Base-by-base conservation (phyloP, 2,797 vertebrate species). In the Cryptoprocta ferox region DNA sequence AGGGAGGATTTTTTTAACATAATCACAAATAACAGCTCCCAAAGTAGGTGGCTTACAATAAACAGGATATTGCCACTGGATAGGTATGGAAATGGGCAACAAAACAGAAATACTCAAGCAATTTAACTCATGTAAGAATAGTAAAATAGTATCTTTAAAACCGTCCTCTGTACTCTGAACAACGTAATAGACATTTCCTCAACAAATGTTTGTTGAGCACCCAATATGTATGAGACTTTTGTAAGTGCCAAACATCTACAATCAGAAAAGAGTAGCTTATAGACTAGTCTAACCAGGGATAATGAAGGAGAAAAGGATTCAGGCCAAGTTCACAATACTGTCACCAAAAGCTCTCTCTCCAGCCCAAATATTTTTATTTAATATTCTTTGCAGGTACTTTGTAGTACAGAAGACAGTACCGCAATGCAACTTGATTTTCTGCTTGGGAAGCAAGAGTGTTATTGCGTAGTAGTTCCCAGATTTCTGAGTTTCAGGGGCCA, bases 61-160 rank as follows among this genome's bases (percentile, higher is more conserved):
- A 93, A 94, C 37, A 53, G 0, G 3, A 48, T 21, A 66, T 50
- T 61, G 37, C n/a, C 26, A 70, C 24, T 78, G n/a, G 53, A 53
- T 24, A 76, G 35, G 24, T 71, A 81, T 26, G 30, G 48, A 95
- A 84, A 91, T 35, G 9, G 15, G 12, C 61, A 85, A 78, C 42
- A 89, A 89, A 91, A 50, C 3, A 91, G 53, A 5, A 97, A 76
- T 68, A 89, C 6, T 83, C 26, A 88, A 68, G 30, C 39, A 88
- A 61, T 50, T 89, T 80, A 80, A 66, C 5, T 76, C 24, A 80
- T 76, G 39, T 81, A 75, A 26, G n/a, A 85, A 48, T 1, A 76
- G 59, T 11, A 92, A 93, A 89, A n/a, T 45, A 59, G n/a, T 24
- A 71, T 56, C 80, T 86, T 78, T 96, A 56, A 78, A 93, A 83